Percentiles rank a stretch among this genome's conserved stretches.
phyloP scores from a whole-genome alignment of 2,113 vertebrate genomes.

The Tragelaphus buxtoni region DNA sequence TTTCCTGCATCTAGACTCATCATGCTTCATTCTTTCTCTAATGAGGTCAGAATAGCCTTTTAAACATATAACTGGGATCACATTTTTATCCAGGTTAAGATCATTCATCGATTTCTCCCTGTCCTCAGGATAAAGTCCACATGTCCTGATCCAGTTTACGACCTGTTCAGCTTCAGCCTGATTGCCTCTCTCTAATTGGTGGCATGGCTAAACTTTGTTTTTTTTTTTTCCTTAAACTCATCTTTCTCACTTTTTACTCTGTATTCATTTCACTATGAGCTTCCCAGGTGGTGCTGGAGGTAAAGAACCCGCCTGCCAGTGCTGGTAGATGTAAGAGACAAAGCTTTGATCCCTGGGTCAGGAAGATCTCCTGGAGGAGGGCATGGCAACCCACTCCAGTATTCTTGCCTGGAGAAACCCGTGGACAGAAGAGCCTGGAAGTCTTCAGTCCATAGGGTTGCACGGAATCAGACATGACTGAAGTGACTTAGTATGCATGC shows the following conservation, averaged over 20 bases:
- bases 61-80: neutral
- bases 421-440: neutral
- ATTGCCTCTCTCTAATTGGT: neutral
- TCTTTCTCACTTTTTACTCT: neutral
- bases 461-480: accelerated
- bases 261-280: neutral
- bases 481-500: neutral
- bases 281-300: neutral
- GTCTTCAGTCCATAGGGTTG: neutral
- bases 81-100: neutral
- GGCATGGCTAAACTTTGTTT: neutral
- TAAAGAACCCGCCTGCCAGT: neutral
- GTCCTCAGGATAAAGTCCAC: neutral
- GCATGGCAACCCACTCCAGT: neutral
- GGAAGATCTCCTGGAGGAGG: neutral
- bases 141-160: neutral
- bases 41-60: neutral
- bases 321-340: neutral
- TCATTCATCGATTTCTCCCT: neutral
- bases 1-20: neutral
- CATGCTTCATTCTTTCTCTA: neutral
- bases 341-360: neutral
- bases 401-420: neutral
- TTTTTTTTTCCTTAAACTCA: neutral
- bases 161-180: neutral